These are phyloP conservation scores for Coelinius sp. DNA, from an alignment of 2,888 invertebrate species.

Conservation along the genomic window DNA sequence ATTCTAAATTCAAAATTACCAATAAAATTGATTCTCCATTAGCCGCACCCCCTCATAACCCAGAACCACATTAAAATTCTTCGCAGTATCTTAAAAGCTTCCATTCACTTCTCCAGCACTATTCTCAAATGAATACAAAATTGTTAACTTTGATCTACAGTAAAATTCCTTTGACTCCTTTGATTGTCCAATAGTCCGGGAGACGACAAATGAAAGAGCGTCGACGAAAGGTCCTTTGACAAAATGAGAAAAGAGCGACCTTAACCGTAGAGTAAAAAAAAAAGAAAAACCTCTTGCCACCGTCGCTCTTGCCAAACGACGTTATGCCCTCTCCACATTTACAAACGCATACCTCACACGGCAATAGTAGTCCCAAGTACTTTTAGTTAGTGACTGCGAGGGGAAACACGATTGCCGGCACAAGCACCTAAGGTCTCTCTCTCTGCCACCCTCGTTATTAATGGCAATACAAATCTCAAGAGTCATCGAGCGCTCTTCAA, in stretches of 20 bases:
- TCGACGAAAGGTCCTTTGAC: slow-evolving; percentile 12
- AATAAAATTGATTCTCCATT: neutral
- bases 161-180: slow-evolving; percentile 19
- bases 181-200: neutral
- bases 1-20: neutral
- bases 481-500: slow-evolving; percentile 71
- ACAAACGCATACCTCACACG: slow-evolving; percentile 17
- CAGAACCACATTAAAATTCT: slow-evolving; percentile 1
- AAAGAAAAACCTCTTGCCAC: slow-evolving; percentile 1
- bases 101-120: neutral
- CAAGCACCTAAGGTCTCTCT: neutral
- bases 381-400: slow-evolving; percentile 3
- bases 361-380: slow-evolving; percentile 19
- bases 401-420: neutral
- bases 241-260: slow-evolving; percentile 1
- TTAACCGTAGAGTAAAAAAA: neutral
- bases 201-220: slow-evolving; percentile 19
- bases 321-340: neutral
- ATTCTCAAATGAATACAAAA: slow-evolving; percentile 19
- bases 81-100: neutral
- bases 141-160: slow-evolving; percentile 16
- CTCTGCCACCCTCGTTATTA: slow-evolving; percentile 64
- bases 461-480: slow-evolving; percentile 70
- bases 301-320: neutral
- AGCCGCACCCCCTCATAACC: neutral